Evolutionary conservation across 2,113 vertebrate species (phyloP).

Genomic region (Saccopteryx leptura): DNA sequence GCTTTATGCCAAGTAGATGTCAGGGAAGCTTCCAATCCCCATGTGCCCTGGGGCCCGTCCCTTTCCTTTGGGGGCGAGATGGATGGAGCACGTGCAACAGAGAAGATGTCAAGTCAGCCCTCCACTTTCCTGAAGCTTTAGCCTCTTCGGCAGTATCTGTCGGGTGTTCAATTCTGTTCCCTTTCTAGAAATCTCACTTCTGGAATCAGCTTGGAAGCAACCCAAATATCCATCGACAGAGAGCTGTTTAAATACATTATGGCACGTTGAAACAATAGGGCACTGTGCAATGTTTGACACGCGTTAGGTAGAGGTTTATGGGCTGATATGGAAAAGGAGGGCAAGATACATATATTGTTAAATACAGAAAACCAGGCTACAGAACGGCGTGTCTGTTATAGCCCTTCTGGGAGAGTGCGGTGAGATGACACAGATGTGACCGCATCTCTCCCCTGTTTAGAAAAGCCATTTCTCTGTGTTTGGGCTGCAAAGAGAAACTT

Average conservation of each 20-base stretch:
- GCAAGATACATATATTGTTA: neutral
- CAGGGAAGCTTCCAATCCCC: no score
- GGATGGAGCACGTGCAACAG: rapidly evolving
- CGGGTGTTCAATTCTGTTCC: neutral
- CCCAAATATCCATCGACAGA: neutral
- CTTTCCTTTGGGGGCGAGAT: neutral
- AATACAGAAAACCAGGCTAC: neutral
- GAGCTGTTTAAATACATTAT: neutral
- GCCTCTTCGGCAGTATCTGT: neutral
- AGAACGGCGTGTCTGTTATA: neutral
- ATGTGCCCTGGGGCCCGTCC: neutral
- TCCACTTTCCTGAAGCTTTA: neutral
- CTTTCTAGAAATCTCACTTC: neutral
- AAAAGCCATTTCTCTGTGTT: neutral
- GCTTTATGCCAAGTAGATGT: neutral
- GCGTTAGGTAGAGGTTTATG: neutral
- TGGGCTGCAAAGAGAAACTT: neutral
- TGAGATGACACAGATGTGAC: neutral
- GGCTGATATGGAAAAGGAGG: neutral
- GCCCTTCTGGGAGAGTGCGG: no score
- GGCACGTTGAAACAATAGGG: neutral
- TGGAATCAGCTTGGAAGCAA: neutral
- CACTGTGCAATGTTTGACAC: neutral
- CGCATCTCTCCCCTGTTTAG: no score
- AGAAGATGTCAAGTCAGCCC: neutral